A percentile compares a stretch with the other conserved stretches of the same genome.
Conservation (phyloP, 2,888 invertebrate species). For the Pterostichus niger region DNA sequence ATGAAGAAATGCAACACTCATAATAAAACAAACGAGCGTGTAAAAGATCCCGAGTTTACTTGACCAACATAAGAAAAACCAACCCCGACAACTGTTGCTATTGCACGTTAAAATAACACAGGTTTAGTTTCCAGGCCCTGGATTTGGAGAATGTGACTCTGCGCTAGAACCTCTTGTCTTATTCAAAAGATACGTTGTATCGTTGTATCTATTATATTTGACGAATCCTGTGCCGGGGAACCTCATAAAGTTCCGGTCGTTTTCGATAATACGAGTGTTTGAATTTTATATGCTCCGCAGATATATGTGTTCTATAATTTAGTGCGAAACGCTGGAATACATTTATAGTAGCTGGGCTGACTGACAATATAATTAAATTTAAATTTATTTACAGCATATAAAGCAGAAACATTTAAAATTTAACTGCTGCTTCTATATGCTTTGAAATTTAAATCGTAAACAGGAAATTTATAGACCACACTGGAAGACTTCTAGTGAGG, state of each 20-base stretch:
- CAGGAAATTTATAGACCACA: conserved; percentile 24
- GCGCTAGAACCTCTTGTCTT: conserved; percentile 4
- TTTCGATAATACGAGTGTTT: conserved; percentile 40
- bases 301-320: conserved; percentile 40
- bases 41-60: conserved; percentile 22
- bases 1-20: conserved; percentile 31
- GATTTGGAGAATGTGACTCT: neutral
- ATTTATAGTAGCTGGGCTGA: conserved; percentile 8
- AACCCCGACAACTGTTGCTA: conserved; percentile 46
- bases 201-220: neutral
- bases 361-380: conserved; percentile 51
- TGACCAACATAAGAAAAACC: conserved; percentile 45
- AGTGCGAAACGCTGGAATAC: neutral
- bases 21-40: conserved; percentile 46
- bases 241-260: conserved; percentile 34
- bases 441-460: conserved; percentile 33
- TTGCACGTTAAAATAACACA: conserved; percentile 40
- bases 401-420: conserved; percentile 29
- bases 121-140: neutral
- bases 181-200: conserved; percentile 10
- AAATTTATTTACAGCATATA: conserved; percentile 46
- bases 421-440: conserved; percentile 29
- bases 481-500: neutral
- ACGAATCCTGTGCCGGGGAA: neutral
- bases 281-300: conserved; percentile 39